phyloP scores from a whole-genome alignment of 2,113 vertebrate species.

The Phalacrocorax carbo region DNA sequence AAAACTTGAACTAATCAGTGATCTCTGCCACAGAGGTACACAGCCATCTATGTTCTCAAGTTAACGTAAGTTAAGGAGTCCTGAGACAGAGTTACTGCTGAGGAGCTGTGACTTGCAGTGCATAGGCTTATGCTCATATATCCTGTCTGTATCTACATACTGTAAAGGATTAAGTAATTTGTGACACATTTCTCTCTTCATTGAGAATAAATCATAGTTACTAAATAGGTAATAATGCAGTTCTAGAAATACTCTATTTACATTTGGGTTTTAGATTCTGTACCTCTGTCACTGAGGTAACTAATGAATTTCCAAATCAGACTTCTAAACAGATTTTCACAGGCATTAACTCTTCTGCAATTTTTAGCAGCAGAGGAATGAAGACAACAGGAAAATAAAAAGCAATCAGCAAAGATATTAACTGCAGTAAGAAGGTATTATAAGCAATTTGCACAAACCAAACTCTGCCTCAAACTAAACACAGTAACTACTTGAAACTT shows the following conservation, averaged over 20 bases:
- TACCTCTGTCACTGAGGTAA: neutral
- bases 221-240: neutral
- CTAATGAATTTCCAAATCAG: neutral
- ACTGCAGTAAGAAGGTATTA: neutral
- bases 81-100: neutral
- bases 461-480: neutral
- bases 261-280: neutral
- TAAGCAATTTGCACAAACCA: neutral
- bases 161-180: neutral
- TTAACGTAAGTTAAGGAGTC: neutral
- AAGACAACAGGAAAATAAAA: neutral
- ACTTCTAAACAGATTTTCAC: neutral
- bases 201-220: neutral
- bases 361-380: neutral
- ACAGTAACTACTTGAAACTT: neutral
- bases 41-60: neutral
- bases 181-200: neutral
- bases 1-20: neutral
- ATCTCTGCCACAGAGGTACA: neutral
- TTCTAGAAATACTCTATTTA: neutral
- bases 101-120: neutral
- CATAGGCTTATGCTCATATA: neutral
- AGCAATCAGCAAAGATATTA: neutral
- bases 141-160: neutral
- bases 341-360: neutral